A percentile compares a stretch with the other conserved stretches of the same genome.
Conservation (phyloP, 2,888 invertebrate species). For the Cephus nigrinus region DNA sequence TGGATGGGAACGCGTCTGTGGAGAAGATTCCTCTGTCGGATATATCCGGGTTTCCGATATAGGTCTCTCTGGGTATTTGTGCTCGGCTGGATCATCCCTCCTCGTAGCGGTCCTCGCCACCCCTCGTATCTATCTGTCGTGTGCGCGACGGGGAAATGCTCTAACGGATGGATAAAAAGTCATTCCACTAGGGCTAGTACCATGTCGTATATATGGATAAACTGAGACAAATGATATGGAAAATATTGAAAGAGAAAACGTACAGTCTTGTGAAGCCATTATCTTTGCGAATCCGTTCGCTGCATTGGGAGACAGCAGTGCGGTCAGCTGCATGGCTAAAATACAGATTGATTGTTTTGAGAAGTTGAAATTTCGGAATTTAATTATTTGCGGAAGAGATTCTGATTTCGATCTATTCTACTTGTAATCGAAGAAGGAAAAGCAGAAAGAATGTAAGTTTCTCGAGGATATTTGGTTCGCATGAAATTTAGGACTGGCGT, state of each 20-base stretch:
- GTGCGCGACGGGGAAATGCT: neutral
- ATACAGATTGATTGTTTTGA: neutral
- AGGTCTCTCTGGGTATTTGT: conserved; percentile 31
- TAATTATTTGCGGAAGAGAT: neutral
- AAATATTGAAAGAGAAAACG: neutral
- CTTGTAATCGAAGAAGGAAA: neutral
- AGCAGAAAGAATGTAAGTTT: neutral
- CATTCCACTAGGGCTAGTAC: neutral
- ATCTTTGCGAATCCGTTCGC: neutral
- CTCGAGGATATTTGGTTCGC: neutral
- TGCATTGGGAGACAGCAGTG: neutral
- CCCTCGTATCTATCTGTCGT: neutral
- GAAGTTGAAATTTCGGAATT: neutral
- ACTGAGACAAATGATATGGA: neutral
- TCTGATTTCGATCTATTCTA: neutral
- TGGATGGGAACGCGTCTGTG: neutral
- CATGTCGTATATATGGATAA: neutral
- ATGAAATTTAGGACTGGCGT: neutral
- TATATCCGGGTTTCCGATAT: conserved; percentile 30
- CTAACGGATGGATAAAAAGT: conserved; percentile 6
- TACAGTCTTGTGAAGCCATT: neutral
- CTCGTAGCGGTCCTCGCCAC: neutral
- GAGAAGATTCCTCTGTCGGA: conserved; percentile 9
- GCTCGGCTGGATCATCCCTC: conserved; percentile 7
- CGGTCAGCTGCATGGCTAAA: neutral